These are phyloP conservation scores for Tachyglossus aculeatus DNA, from an alignment of 2,797 vertebrate species.

Conservation along the genomic window DNA sequence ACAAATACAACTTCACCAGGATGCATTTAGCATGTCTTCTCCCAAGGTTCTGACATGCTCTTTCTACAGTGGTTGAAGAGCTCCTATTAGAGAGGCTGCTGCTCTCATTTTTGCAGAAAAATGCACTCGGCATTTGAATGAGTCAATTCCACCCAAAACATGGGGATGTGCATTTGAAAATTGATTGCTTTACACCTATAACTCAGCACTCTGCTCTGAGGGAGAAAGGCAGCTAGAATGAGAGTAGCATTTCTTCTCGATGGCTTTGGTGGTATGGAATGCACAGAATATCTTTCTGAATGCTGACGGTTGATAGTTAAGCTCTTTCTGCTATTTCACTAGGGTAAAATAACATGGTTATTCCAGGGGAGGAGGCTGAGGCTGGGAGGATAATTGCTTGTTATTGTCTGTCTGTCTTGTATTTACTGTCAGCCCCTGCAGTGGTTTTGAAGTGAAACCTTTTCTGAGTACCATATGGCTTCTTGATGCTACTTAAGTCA, in stretches of 20 bases:
- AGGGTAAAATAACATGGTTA: slow-evolving; percentile 16
- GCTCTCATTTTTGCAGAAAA: neutral
- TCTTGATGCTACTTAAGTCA: slow-evolving; percentile 21
- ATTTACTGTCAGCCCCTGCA: slow-evolving; percentile 18
- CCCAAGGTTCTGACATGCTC: neutral
- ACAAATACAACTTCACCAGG: too few species aligned
- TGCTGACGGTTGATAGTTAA: too few species aligned
- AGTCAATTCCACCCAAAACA: slow-evolving; percentile 1
- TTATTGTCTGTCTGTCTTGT: neutral
- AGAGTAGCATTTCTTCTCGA: neutral
- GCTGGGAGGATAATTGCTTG: slow-evolving; percentile 17
- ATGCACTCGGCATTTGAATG: neutral
- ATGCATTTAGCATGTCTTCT: too few species aligned
- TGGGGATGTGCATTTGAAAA: slow-evolving; percentile 43
- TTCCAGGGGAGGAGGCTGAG: neutral
- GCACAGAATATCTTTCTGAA: slow-evolving; percentile 28
- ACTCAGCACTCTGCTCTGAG: neutral
- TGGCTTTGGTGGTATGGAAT: neutral
- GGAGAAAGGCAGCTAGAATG: neutral
- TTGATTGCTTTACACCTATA: slow-evolving; percentile 49
- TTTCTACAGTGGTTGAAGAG: neutral
- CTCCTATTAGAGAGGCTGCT: neutral
- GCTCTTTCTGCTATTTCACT: slow-evolving; percentile 19
- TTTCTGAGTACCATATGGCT: slow-evolving; percentile 37
- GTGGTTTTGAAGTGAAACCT: slow-evolving; percentile 33